A percentile compares a stretch with the other conserved stretches of the same genome.
These are phyloP conservation scores for Osmerus mordax DNA, from an alignment of 2,113 vertebrate genomes.

Conservation along the genomic window DNA sequence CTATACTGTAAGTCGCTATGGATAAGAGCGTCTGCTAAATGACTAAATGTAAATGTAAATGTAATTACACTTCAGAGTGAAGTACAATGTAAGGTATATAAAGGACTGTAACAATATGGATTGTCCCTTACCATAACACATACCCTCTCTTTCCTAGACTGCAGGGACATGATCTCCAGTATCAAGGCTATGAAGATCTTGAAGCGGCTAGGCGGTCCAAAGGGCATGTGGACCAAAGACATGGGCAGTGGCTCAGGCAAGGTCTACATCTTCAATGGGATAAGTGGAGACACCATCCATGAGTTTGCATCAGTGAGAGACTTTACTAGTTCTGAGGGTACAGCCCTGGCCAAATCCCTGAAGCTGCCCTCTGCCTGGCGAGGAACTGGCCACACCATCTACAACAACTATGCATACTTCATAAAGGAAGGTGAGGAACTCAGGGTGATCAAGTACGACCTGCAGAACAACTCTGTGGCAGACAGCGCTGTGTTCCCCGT, in stretches of 20 bases:
- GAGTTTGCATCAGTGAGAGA: constrained; percentile 84
- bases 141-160: constrained; percentile 72
- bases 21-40: too few species aligned
- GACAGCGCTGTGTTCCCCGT: constrained; percentile 87
- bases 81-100: too few species aligned
- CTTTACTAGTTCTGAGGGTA: constrained; percentile 80
- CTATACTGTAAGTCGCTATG: too few species aligned
- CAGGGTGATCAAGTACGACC: constrained; percentile 86
- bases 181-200: constrained; percentile 96
- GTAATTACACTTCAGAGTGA: too few species aligned
- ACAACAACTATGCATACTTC: constrained; percentile 81
- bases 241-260: constrained; percentile 71
- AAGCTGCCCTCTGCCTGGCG: constrained; percentile 82
- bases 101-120: constrained; percentile 3
- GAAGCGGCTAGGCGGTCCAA: constrained; percentile 81
- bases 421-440: constrained; percentile 71
- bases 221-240: constrained; percentile 93
- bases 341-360: constrained; percentile 76
- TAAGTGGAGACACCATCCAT: constrained; percentile 77
- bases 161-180: constrained; percentile 87
- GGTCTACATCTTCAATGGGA: constrained; percentile 87
- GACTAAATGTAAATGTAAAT: too few species aligned
- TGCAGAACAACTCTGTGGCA: constrained; percentile 76
- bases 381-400: constrained; percentile 86
- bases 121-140: constrained; percentile 4